These are phyloP conservation scores for Hydropotes inermis DNA, from an alignment of 2,113 vertebrate species.

Conservation along the genomic window DNA sequence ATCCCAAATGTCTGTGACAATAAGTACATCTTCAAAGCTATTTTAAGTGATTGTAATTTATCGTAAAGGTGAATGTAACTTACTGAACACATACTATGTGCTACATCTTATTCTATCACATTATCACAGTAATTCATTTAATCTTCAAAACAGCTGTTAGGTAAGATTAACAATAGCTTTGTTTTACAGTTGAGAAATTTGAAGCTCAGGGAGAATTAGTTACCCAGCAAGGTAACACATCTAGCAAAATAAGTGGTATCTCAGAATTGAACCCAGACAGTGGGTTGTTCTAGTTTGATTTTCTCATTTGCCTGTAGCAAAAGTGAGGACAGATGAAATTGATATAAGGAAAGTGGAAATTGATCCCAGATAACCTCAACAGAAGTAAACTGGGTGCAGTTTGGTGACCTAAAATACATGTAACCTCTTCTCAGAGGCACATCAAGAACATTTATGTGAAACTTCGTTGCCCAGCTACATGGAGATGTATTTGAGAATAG, in stretches of 20 bases:
- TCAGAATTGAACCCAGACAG: not conserved
- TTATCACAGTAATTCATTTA: not conserved
- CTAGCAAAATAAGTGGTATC: not conserved
- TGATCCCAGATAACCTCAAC: not conserved
- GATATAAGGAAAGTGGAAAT: not conserved
- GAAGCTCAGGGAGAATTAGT: not conserved
- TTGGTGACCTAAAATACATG: not conserved
- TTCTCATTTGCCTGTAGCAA: not conserved
- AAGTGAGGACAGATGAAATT: not conserved
- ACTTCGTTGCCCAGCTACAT: not conserved
- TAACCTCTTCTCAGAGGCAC: not conserved
- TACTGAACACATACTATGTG: not conserved
- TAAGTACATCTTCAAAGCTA: not conserved
- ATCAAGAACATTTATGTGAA: not conserved
- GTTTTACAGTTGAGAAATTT: not conserved
- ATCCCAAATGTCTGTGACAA: not conserved
- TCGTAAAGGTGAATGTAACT: not conserved
- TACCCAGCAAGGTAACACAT: not conserved
- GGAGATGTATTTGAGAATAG: not conserved
- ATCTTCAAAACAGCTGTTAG: not conserved
- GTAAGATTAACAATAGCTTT: not conserved
- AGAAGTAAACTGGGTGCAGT: not conserved
- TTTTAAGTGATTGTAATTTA: not conserved
- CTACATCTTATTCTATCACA: not conserved
- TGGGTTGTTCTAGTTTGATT: not conserved